phyloP scores from a whole-genome alignment of 2,113 vertebrate species.

The Tringa solitaria region DNA sequence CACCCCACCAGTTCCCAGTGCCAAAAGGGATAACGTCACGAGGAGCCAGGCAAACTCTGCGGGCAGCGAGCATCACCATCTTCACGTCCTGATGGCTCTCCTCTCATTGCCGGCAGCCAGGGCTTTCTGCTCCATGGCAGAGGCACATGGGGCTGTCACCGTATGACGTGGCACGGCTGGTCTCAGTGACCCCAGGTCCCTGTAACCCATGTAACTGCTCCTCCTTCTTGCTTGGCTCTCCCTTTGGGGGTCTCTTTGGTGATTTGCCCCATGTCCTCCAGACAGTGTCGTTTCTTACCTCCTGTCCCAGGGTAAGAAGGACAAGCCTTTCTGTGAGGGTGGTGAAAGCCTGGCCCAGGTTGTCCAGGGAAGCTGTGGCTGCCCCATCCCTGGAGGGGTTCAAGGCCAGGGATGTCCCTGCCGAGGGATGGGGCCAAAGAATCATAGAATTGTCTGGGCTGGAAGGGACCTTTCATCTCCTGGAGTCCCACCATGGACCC shows the following conservation, averaged over 20 bases:
- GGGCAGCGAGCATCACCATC: accelerated
- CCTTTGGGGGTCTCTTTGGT: not conserved
- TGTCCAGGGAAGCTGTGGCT: no score
- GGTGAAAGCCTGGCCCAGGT: no score
- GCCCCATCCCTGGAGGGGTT: no score
- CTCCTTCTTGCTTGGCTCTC: not conserved
- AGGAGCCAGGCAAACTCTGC: not conserved
- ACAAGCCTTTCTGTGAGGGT: no score
- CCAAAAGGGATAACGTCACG: accelerated
- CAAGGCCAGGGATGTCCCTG: no score
- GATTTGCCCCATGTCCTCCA: not conserved
- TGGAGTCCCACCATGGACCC: no score
- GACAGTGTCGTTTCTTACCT: not conserved
- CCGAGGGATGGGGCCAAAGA: no score
- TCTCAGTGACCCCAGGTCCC: not conserved
- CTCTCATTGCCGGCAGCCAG: not conserved
- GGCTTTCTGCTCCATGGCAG: no score
- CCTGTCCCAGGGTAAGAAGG: not conserved
- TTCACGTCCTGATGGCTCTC: not conserved
- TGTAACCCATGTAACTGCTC: not conserved
- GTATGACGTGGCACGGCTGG: accelerated
- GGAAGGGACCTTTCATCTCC: no score
- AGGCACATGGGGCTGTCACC: no score
- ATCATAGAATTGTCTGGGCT: no score
- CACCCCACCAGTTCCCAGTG: not conserved